phyloP scores from a whole-genome alignment of 2,113 vertebrate species.

The Sinocyclocheilus grahami region DNA sequence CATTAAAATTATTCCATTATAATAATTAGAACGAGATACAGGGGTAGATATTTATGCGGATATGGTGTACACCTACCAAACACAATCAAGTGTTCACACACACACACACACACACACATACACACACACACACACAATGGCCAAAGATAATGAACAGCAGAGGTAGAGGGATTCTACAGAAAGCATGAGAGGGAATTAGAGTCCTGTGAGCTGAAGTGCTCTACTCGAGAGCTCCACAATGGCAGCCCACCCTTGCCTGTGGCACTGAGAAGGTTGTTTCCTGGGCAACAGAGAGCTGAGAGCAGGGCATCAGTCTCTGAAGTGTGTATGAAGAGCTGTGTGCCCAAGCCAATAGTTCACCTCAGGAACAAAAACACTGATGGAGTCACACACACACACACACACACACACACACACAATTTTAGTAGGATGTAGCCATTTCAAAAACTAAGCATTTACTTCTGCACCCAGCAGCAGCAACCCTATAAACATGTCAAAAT shows the following conservation, averaged over 20 bases:
- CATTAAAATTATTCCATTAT: background rate
- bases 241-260: constrained; percentile 49
- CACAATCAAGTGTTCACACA: background rate
- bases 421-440: background rate
- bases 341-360: constrained; percentile 51
- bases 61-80: background rate
- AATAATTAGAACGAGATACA: constrained; percentile 14
- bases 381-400: constrained; percentile 35
- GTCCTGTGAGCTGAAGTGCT: constrained; percentile 54
- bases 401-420: background rate
- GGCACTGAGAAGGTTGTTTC: constrained; percentile 60
- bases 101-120: constrained; percentile 15
- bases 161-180: constrained; percentile 35
- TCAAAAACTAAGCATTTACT: background rate
- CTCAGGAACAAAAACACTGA: constrained; percentile 53
- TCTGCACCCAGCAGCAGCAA: background rate
- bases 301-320: constrained; percentile 50
- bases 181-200: constrained; percentile 29
- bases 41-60: background rate
- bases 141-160: constrained; percentile 22
- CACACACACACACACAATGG: background rate
- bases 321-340: constrained; percentile 52
- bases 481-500: background rate
- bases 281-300: constrained; percentile 58
- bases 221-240: constrained; percentile 48